Evolutionary conservation across 2,797 vertebrate species (phyloP).

Genomic region (Uromys caudimaculatus): DNA sequence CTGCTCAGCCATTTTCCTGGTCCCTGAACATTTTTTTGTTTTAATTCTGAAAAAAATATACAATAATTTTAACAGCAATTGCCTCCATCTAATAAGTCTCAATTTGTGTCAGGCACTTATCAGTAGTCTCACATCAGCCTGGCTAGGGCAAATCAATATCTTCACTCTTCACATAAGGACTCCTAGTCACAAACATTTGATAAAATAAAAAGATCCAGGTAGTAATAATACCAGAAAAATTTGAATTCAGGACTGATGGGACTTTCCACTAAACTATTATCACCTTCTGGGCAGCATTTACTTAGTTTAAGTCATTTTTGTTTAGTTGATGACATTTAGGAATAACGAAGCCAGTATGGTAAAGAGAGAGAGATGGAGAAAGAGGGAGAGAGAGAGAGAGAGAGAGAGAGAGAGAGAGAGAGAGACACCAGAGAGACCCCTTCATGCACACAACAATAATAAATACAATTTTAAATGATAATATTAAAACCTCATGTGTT

Average conservation of each 20-base stretch:
- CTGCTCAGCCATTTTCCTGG: not conserved
- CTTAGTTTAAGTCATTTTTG: slow-evolving; percentile 35
- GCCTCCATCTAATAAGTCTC: not conserved
- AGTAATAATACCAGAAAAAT: not conserved
- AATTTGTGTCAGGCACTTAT: not conserved
- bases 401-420: too few species aligned
- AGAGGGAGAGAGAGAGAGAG: too few species aligned
- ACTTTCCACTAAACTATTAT: not conserved
- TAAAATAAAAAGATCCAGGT: not conserved
- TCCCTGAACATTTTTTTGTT: not conserved
- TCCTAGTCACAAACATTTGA: not conserved
- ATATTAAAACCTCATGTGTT: slow-evolving; percentile 30
- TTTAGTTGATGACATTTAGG: slow-evolving; percentile 43
- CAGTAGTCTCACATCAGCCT: not conserved
- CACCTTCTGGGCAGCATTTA: not conserved
- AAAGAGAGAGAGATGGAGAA: not conserved
- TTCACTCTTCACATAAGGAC: not conserved
- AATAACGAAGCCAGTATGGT: not conserved
- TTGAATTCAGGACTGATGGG: not conserved
- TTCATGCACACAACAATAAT: not conserved
- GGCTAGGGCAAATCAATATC: not conserved
- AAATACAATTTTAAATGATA: not conserved
- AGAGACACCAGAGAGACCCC: too few species aligned
- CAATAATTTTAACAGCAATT: slow-evolving; percentile 21
- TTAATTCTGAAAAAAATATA: slow-evolving; percentile 64